phyloP scores from a whole-genome alignment of 1,140 invertebrate genomes.

The Meteorus sp. region DNA sequence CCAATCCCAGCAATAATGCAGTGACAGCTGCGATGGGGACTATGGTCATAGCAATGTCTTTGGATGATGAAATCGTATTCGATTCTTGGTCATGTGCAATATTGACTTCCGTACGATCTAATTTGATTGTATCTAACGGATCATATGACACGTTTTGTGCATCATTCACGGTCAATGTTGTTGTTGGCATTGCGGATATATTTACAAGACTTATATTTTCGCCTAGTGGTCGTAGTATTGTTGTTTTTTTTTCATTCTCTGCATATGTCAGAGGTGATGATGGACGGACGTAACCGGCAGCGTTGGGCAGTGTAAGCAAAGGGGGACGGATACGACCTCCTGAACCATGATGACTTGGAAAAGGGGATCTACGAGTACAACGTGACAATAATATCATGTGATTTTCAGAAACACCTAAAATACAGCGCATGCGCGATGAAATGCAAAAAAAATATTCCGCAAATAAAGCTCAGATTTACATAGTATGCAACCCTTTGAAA shows the following conservation, averaged over 20 bases:
- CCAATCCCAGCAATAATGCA: constrained; percentile 61
- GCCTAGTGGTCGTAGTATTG: constrained; percentile 39
- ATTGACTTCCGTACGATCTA: background rate
- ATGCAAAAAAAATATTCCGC: no score
- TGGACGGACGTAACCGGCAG: constrained; percentile 39
- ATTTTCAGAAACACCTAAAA: no score
- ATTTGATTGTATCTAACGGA: constrained; percentile 31
- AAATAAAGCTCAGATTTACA: no score
- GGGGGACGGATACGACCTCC: constrained; percentile 45
- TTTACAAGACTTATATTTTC: constrained; percentile 13
- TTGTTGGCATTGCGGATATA: constrained; percentile 18
- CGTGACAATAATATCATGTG: no score
- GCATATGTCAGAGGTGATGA: constrained; percentile 28
- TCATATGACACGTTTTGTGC: no score
- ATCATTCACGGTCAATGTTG: background rate
- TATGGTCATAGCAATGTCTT: constrained; percentile 61
- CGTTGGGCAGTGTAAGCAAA: constrained; percentile 40
- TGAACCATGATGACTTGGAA: constrained; percentile 41
- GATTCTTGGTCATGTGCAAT: constrained; percentile 39
- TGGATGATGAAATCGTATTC: constrained; percentile 40
- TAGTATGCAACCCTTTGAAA: no score
- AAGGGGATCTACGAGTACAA: constrained; percentile 38
- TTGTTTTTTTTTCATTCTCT: constrained; percentile 37
- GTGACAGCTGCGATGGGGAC: constrained; percentile 64
- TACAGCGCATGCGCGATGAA: no score